Conservation (phyloP, 2,888 invertebrate species). For the Schizaphis graminum region DNA sequence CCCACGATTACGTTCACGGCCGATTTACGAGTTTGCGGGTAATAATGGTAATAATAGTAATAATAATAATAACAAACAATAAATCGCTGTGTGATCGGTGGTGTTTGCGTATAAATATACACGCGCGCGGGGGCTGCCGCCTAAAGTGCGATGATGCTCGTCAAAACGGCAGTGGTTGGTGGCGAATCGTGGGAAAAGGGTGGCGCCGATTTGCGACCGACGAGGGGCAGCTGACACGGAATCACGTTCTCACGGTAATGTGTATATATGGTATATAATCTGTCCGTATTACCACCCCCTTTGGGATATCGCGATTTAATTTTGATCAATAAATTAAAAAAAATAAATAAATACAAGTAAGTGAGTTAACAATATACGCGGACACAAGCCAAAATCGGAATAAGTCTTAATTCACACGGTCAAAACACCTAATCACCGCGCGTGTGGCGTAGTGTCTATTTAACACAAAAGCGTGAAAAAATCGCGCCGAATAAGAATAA, state of each 20-base stretch:
- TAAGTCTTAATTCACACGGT: constrained; percentile 47
- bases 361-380: background rate
- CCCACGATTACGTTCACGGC: constrained; percentile 51
- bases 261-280: background rate
- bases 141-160: background rate
- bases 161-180: constrained; percentile 55
- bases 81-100: background rate
- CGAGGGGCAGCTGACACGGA: constrained; percentile 63
- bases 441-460: background rate
- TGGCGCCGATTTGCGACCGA: constrained; percentile 16
- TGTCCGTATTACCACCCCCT: background rate
- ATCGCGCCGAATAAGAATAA: background rate
- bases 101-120: constrained; percentile 35
- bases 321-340: background rate
- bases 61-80: constrained; percentile 8
- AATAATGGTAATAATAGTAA: background rate
- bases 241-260: constrained; percentile 63
- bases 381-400: constrained; percentile 2
- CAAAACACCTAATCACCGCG: constrained; percentile 3
- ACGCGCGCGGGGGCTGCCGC: background rate
- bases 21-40: constrained; percentile 24
- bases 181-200: constrained; percentile 66
- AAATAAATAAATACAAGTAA: background rate
- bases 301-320: background rate
- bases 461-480: background rate